Conservation (phyloP, 2,888 invertebrate genomes). For the Temnothorax unifasciatus region DNA sequence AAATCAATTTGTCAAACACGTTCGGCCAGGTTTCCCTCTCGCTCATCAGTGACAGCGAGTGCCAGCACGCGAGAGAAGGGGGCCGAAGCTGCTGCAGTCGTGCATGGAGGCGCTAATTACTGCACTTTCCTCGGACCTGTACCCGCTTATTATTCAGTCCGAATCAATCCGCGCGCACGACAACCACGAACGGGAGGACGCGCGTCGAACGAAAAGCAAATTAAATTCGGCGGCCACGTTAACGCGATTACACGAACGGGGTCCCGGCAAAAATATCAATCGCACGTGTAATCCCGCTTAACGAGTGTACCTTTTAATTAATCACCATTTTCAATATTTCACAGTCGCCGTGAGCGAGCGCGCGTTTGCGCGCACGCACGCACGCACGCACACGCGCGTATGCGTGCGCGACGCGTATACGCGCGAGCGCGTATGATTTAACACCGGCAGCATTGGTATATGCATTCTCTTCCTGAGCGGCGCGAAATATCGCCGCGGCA, state of each 20-base stretch:
- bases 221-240: conserved; percentile 81
- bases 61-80: conserved; percentile 17
- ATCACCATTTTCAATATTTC: conserved; percentile 82
- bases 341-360: conserved; percentile 52
- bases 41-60: conserved; percentile 13
- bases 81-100: conserved; percentile 14
- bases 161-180: conserved; percentile 67
- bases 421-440: conserved; percentile 53
- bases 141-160: conserved; percentile 72
- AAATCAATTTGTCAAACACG: conserved; percentile 29
- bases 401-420: background rate
- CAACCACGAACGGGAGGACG: conserved; percentile 49
- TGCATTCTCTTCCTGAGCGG: conserved; percentile 48
- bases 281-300: conserved; percentile 82
- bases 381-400: background rate
- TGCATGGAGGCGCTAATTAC: conserved; percentile 66
- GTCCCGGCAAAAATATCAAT: conserved; percentile 81
- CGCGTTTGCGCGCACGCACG: background rate
- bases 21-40: conserved; percentile 15
- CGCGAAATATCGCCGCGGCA: conserved; percentile 56
- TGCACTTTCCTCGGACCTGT: conserved; percentile 60
- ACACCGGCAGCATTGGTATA: conserved; percentile 42
- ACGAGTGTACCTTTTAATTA: conserved; percentile 83
- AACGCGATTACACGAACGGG: conserved; percentile 80
- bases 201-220: conserved; percentile 77